These are phyloP conservation scores for Acrobasis repandana DNA, from an alignment of 2,888 invertebrate genomes.

Conservation along the genomic window DNA sequence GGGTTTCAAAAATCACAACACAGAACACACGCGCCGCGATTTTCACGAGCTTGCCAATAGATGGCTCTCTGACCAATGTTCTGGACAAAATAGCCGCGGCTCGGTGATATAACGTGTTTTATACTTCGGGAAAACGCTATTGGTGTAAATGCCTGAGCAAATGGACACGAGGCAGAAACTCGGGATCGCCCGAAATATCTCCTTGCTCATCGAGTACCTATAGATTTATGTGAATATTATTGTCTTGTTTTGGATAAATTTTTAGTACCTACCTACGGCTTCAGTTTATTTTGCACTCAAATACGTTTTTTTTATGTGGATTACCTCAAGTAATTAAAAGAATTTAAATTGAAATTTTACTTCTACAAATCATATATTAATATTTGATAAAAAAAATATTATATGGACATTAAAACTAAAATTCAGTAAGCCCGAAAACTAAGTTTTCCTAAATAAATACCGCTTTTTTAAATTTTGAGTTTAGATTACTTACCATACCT, in stretches of 20 bases:
- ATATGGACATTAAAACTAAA: too few relatives aligned
- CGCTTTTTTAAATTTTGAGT: background rate
- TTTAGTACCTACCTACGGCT: background rate
- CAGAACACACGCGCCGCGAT: slow-evolving; percentile 55
- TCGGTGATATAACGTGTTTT: slow-evolving; percentile 79
- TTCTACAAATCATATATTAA: too few relatives aligned
- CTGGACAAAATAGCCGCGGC: slow-evolving; percentile 77
- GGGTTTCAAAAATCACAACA: slow-evolving; percentile 52
- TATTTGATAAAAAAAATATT: too few relatives aligned
- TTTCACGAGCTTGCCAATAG: slow-evolving; percentile 68
- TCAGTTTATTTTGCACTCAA: background rate
- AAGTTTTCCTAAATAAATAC: too few relatives aligned
- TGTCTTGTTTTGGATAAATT: slow-evolving; percentile 39
- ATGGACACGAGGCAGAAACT: slow-evolving; percentile 73
- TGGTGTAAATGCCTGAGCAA: slow-evolving; percentile 71
- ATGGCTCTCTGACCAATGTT: slow-evolving; percentile 80
- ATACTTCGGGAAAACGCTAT: slow-evolving; percentile 69
- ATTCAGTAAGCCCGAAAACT: too few relatives aligned
- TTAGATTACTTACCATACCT: background rate
- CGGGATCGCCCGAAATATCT: slow-evolving; percentile 73
- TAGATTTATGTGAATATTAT: slow-evolving; percentile 14
- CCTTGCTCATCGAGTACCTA: slow-evolving; percentile 62
- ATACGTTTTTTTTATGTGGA: too few relatives aligned
- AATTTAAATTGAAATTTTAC: too few relatives aligned
- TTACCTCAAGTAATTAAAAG: too few relatives aligned